A percentile compares a stretch with the other conserved stretches of the same genome.
Conservation (phyloP, 1,140 invertebrate species). For the Oreohelix idahoensis region DNA sequence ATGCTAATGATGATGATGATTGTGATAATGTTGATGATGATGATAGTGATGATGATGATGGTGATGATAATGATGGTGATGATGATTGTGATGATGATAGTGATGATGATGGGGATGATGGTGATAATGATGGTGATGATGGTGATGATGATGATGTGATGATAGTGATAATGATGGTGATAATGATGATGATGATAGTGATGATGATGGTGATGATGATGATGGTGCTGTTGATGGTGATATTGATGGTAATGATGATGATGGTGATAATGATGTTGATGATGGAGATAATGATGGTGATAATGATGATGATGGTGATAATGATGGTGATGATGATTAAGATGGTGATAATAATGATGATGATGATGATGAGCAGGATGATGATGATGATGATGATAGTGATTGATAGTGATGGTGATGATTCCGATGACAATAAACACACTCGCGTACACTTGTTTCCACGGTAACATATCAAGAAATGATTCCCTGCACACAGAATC, state of each 20-base stretch:
- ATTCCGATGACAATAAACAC: too few relatives aligned
- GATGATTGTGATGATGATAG: conserved; percentile 37
- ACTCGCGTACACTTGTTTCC: too few relatives aligned
- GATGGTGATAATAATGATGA: too few relatives aligned
- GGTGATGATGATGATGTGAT: conserved; percentile 23
- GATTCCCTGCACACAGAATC: too few relatives aligned
- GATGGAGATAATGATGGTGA: neutral
- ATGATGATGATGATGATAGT: too few relatives aligned
- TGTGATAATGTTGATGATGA: neutral
- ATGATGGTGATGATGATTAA: too few relatives aligned
- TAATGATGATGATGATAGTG: neutral
- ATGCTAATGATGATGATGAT: neutral
- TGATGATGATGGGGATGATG: conserved; percentile 30
- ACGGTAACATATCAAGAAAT: too few relatives aligned
- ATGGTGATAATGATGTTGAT: neutral
- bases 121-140: neutral
- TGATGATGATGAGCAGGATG: too few relatives aligned
- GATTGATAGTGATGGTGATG: too few relatives aligned
- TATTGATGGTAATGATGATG: neutral
- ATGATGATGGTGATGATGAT: conserved; percentile 11
- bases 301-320: too few relatives aligned
- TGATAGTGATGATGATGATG: conserved; percentile 12
- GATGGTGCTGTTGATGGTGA: neutral
- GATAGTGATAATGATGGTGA: neutral
- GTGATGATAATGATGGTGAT: conserved; percentile 16